These are phyloP conservation scores for Oreochromis aureus DNA, from an alignment of 2,113 vertebrate genomes.

Conservation along the genomic window DNA sequence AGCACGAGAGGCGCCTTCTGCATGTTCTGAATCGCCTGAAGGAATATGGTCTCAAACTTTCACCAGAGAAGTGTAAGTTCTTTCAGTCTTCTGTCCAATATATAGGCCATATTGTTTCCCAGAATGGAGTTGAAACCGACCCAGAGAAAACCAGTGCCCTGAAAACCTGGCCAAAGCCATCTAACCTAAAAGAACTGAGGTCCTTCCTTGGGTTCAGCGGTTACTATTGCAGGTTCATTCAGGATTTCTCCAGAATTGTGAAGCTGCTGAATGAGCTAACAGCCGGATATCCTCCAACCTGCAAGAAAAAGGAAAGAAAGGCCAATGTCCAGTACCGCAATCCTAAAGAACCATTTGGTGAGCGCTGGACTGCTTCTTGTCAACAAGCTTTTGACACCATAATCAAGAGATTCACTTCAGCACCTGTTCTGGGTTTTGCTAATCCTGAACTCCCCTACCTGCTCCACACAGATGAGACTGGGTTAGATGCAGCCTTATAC, in stretches of 20 bases:
- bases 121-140: fast-evolving
- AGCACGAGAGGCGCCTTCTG: fast-evolving
- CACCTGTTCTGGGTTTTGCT: no score
- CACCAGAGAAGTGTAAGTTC: background rate
- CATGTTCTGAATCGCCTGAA: background rate
- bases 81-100: background rate
- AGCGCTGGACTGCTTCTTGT: no score
- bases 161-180: background rate
- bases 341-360: no score
- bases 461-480: background rate
- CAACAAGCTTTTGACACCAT: no score
- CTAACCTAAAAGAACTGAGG: background rate
- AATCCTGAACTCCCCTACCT: no score
- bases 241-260: background rate
- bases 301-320: background rate
- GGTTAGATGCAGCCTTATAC: background rate
- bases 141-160: background rate
- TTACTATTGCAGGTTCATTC: background rate
- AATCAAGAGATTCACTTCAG: no score
- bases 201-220: background rate
- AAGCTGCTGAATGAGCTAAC: background rate
- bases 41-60: background rate
- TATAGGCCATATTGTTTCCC: fast-evolving
- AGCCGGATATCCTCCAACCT: background rate
- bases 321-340: no score